These are phyloP conservation scores for Thripadectes ignobilis DNA, from an alignment of 2,797 vertebrate species.

Conservation along the genomic window DNA sequence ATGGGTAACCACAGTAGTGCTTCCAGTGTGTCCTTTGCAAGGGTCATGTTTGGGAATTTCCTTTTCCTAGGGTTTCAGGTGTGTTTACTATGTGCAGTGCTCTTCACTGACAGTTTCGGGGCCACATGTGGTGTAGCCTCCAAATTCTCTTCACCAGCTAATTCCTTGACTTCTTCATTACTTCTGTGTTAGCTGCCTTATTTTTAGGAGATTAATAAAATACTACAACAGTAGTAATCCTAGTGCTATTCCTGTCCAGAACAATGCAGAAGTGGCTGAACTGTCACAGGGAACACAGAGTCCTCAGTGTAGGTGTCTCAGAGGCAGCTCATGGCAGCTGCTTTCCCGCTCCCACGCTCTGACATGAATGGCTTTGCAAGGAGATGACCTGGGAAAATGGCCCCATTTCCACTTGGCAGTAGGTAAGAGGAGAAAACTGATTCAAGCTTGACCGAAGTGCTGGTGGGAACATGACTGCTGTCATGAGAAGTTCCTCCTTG, in stretches of 20 bases:
- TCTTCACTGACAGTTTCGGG: not conserved
- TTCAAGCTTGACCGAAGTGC: constrained; percentile 5
- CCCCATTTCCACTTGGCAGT: constrained; percentile 6
- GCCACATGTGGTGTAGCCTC: not conserved
- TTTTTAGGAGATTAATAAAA: constrained; percentile 22
- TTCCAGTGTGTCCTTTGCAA: not conserved
- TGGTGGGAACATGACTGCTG: constrained; percentile 22
- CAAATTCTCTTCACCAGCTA: not conserved
- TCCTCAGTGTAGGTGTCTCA: not conserved
- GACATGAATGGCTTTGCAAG: not conserved
- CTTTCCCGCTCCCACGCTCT: not conserved
- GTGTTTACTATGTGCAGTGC: not conserved
- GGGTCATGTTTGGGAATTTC: constrained; percentile 11
- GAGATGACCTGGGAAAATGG: not conserved
- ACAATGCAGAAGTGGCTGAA: not conserved
- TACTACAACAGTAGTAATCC: not conserved
- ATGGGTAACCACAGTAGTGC: constrained; percentile 27
- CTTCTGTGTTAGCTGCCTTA: not conserved
- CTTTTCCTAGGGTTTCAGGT: not conserved
- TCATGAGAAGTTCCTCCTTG: constrained; percentile 16
- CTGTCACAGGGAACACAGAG: not conserved
- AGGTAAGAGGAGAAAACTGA: not conserved
- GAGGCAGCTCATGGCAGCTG: not conserved
- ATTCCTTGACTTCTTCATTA: not conserved
- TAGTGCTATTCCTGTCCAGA: not conserved